phyloP scores from a whole-genome alignment of 1,140 invertebrate genomes.

The Aphelinus certus region DNA sequence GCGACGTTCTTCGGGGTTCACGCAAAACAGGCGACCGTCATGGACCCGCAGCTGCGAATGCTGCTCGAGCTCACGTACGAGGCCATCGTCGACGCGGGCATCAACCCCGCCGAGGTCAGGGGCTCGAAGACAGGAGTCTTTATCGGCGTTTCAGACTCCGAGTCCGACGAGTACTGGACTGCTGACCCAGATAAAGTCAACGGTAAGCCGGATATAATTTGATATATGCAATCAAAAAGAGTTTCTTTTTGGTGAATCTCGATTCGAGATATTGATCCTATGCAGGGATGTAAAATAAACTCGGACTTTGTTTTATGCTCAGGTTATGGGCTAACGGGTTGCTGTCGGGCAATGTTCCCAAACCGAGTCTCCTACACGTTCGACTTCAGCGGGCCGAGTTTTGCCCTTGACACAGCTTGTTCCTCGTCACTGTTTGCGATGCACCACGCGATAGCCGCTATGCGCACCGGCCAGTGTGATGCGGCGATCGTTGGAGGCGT shows the following conservation, averaged over 20 bases:
- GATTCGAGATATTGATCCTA: too few species aligned
- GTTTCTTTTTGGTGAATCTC: too few species aligned
- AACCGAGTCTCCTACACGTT: constrained; percentile 96
- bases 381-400: constrained; percentile 92
- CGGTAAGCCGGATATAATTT: constrained; percentile 63
- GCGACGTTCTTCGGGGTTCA: constrained; percentile 94
- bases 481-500: constrained; percentile 90
- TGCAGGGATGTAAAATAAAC: background rate
- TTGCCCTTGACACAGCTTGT: constrained; percentile 94
- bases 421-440: constrained; percentile 91
- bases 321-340: constrained; percentile 89
- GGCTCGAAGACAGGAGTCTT: constrained; percentile 91
- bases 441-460: constrained; percentile 85
- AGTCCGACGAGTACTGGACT: constrained; percentile 86
- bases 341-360: constrained; percentile 93
- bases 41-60: constrained; percentile 95
- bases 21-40: constrained; percentile 90
- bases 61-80: constrained; percentile 94
- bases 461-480: constrained; percentile 88
- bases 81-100: constrained; percentile 91
- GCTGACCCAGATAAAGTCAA: constrained; percentile 79
- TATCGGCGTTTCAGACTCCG: constrained; percentile 86
- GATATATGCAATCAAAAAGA: background rate
- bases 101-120: constrained; percentile 82
- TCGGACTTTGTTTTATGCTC: background rate